phyloP scores from a whole-genome alignment of 2,113 vertebrate species.

The Regulus satrapa region DNA sequence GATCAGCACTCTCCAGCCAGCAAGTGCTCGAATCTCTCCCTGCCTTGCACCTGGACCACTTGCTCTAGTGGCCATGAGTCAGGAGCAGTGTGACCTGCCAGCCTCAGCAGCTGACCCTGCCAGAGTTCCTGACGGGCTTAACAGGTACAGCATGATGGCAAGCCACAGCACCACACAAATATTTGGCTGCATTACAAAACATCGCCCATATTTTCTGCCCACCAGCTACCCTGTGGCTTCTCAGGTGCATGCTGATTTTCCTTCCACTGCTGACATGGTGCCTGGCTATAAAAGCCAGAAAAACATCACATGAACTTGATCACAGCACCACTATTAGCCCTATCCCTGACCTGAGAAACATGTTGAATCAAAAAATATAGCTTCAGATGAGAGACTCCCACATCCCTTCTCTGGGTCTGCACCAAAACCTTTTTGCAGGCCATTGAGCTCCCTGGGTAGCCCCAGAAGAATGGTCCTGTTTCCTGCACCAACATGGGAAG shows the following conservation, averaged over 20 bases:
- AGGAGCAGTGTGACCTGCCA: not conserved
- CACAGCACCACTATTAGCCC: not conserved
- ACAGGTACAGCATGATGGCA: not conserved
- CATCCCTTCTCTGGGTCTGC: not conserved
- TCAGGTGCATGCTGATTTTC: not conserved
- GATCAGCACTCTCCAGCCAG: not conserved
- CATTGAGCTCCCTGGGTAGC: accelerated
- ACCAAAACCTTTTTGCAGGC: not conserved
- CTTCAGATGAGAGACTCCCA: not conserved
- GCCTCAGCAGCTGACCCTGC: not conserved
- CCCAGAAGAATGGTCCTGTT: not conserved
- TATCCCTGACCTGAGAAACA: not conserved
- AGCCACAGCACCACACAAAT: not conserved
- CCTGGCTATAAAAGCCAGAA: not conserved
- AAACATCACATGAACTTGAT: not conserved
- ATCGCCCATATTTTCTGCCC: not conserved
- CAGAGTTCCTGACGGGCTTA: not conserved
- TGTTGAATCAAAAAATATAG: accelerated
- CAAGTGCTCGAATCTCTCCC: accelerated
- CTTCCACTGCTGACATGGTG: not conserved
- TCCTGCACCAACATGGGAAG: not conserved
- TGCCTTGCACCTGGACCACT: not conserved
- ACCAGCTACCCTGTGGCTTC: not conserved
- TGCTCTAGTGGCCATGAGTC: accelerated
- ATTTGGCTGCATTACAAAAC: not conserved